Base-by-base conservation (phyloP, 2,113 vertebrate species). In the Otolemur garnettii region DNA sequence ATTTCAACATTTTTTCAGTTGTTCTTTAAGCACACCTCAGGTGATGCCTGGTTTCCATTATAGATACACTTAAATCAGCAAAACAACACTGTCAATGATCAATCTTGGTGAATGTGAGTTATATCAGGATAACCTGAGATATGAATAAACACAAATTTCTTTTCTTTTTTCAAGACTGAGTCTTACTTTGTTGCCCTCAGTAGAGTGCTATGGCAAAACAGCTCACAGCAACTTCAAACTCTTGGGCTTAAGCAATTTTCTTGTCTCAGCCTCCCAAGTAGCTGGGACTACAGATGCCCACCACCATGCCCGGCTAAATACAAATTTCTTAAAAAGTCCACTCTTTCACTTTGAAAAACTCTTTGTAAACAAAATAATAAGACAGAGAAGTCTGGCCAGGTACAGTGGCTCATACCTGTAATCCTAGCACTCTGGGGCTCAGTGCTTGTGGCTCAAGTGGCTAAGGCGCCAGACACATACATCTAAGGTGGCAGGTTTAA, bases 311-410 rank as follows among this genome's bases (percentile, higher is more conserved):
- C 45, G 1, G 10, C 45, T 53, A 22, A 93, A 93, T 22, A 91
- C 4, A 57, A 86, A 3, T 57, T 33, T 68, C 53, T 19, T 57
- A 4, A 69, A 62, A n/a, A 24, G 71, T 57, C 77, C 8, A 35
- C n/a, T 18, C 66, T 89, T 75, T 69, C 26, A 90, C 66, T 81
- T 71, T 79, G 21, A 93, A 50, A 93, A 92, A 87, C 68, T 79
- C 45, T 35, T 21, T 82, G 9, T 91, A 91, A 95, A 95, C 33
- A 91, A 95, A 93, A n/a, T 42, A 22, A 1, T 74, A 90, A 72
- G 33, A 92, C 94, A 0, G 59, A 30, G 33, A 90, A 85, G 30
- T 69, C 28, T 87, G n/a, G 45, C 45, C 10, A 10, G 45, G 45
- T 9, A 7, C 45, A 50, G 45, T 50, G 45, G 45, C 45, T 50